Evolutionary conservation across 2,797 vertebrate species (phyloP).

Genomic region (Coregonus sp.): DNA sequence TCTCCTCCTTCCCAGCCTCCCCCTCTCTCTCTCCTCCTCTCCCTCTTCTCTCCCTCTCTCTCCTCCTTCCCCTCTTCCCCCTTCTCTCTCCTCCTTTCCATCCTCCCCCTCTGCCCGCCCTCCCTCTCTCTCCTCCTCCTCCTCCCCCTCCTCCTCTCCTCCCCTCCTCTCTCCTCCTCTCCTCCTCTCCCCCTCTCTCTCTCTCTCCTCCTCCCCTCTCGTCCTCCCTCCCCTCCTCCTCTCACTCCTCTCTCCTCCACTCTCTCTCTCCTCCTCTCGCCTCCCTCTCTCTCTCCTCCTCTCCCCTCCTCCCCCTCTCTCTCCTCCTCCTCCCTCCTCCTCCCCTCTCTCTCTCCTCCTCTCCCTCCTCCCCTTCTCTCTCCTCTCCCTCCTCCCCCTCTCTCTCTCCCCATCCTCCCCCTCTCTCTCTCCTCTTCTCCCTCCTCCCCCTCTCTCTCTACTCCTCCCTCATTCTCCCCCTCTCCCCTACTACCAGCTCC

Average conservation of each 20-base stretch:
- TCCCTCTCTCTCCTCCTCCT: conserved; percentile 32
- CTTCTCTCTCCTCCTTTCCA: rapidly evolving
- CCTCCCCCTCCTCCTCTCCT: neutral
- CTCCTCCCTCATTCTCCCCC: conserved; percentile 38
- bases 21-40: neutral
- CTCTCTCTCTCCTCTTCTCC: conserved; percentile 22
- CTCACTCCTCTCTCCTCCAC: neutral
- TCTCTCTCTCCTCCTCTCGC: conserved; percentile 5
- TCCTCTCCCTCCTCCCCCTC: conserved; percentile 18
- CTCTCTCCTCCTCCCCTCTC: neutral
- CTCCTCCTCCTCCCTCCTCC: neutral
- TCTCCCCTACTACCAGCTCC: conserved; percentile 26
- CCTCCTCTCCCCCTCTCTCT: conserved; percentile 4
- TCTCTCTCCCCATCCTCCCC: conserved; percentile 45
- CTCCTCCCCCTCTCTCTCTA: conserved; percentile 33
- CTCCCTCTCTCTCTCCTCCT: conserved; percentile 1
- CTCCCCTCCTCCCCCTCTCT: conserved; percentile 10
- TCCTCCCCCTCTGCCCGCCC: too few species aligned
- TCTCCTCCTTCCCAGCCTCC: too few species aligned
- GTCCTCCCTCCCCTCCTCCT: too few species aligned
- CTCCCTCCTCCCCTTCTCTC: neutral
- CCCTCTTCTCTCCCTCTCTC: neutral
- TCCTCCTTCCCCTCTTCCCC: conserved; percentile 3
- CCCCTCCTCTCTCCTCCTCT: conserved; percentile 11
- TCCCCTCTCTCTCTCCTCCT: neutral